Base-by-base conservation (phyloP, 2,113 vertebrate genomes). In the Laterallus jamaicensis region DNA sequence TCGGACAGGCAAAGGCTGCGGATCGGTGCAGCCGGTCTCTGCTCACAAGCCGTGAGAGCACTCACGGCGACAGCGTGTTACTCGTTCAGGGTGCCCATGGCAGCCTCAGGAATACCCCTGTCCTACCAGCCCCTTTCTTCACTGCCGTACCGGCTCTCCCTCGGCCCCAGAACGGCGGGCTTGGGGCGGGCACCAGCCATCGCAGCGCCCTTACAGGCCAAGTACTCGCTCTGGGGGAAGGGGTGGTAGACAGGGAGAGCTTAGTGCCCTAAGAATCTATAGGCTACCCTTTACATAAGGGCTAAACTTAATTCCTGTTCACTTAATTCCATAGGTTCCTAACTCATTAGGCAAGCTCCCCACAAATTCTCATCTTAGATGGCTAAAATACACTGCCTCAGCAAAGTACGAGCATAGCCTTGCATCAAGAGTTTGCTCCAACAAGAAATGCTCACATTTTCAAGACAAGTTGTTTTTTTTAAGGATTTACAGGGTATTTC, bases 21-120 rank as follows among this genome's bases (percentile, higher is more conserved):
- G 26, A 17, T 3, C 18, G 8, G 35, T 2, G 5, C 11, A 5
- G 15, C 3, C 3, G 17, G 26, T 0, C 1, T 8, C 6, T 32
- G 6, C 12, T 31, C 22, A 3, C 4, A 1, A 24, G 20, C 6
- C 2, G 20, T 1, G 35, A 14, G 16, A 0, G 11, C 12, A 4
- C 7, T 3, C 10, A 1, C 0, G 7, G 17, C 0, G 22, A 3
- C 2, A 6, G 35, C 2, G 0, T 2, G 12, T 11, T 39, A 1
- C 5, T 3, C 6, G 11, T 35, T 11, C 8, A 3, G 5, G 44
- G 3, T 12, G 42, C 32, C 12, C 4, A 3, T 5, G 4, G 8
- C 19, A 26, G 17, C 15, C 9, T 28, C 13, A 1, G 20, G 52
- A 28, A 15, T 8, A n/a, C 7, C 5, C 6, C 2, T 7, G 4